Base-by-base conservation (phyloP, 2,888 invertebrate genomes). In the Campoletis raptor region DNA sequence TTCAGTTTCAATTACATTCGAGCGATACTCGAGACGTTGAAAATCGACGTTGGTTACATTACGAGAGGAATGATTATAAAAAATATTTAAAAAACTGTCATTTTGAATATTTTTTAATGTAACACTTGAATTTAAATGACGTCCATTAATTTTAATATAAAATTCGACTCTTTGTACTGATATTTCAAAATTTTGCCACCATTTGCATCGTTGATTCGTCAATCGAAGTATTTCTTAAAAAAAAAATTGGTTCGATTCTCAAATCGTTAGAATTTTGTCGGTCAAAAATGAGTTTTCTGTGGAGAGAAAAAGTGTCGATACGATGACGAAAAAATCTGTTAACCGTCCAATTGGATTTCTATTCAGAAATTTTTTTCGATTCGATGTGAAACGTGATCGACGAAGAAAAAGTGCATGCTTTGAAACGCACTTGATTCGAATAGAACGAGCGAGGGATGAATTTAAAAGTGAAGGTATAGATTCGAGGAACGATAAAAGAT, bases 401-500 rank as follows among this genome's bases (percentile, higher is more conserved):
- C 18, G 8, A 18, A 30, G 24, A 45, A 30, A 37, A 37, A 37
- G 66, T 30, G 12, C 30, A 30, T 3, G 57, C 57, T 61, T 5
- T 6, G 57, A 5, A 64, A 12, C 36, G 42, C 40, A 77, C n/a
- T 77, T 48, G 30, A 48, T 77, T 30, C 15, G n/a, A 77, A 77
- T 48, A 30, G 45, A 48, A 64, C 57, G 64, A 36, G n/a, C 30
- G 6, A 24, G 4, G 48, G 18, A 10, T 5, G 45, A 48, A 30
- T 36, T 45, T 36, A 3, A 64, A 77, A 64, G 45, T 66, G 36
- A n/a, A 70, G 40, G 74, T 74, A 78, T 69, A 36, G 70, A 69
- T 79, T 76, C 82, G 42, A 67, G 61, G 15, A 12, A 48, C 66
- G 83, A 86, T 83, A 86, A 57, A 37, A 77, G 67, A 83, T 86